A percentile compares a stretch with the other conserved stretches of the same genome.
phyloP scores from a whole-genome alignment of 2,888 invertebrate species.

The Macroteleia sp. region DNA sequence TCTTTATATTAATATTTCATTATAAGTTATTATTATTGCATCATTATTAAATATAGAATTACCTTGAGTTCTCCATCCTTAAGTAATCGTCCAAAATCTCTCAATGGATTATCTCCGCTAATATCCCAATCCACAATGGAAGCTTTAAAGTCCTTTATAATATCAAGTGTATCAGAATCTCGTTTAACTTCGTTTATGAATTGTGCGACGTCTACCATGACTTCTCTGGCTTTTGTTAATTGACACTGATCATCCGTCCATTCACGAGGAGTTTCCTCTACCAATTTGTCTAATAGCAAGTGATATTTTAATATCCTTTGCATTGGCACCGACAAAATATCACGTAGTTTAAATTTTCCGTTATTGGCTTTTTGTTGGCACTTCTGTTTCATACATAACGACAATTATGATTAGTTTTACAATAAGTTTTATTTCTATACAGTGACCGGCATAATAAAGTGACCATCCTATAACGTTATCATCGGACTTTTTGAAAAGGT shows the following conservation, averaged over 20 bases:
- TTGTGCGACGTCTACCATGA: conserved; percentile 98
- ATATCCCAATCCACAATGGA: conserved; percentile 92
- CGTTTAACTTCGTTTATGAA: conserved; percentile 99
- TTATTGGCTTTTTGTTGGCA: conserved; percentile 97
- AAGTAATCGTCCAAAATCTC: conserved; percentile 95
- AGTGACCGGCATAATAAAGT: no score
- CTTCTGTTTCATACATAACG: no score
- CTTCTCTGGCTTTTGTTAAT: conserved; percentile 94
- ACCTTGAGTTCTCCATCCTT: conserved; percentile 96
- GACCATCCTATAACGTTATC: no score
- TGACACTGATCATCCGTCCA: conserved; percentile 93
- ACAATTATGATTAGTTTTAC: no score
- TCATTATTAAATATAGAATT: no score
- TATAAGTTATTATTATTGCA: no score
- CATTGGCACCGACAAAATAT: conserved; percentile 98
- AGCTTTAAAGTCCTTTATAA: conserved; percentile 95
- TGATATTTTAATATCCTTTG: conserved; percentile 99
- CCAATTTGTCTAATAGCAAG: conserved; percentile 94
- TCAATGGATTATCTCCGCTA: conserved; percentile 91
- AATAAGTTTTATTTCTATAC: no score
- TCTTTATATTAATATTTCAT: no score
- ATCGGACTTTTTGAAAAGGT: no score
- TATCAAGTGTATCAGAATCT: conserved; percentile 95
- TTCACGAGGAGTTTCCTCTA: conserved; percentile 93
- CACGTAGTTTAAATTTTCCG: conserved; percentile 96